A percentile compares a stretch with the other conserved stretches of the same genome.
These are phyloP conservation scores for Rhinichthys klamathensis DNA, from an alignment of 2,113 vertebrate species.

Conservation along the genomic window DNA sequence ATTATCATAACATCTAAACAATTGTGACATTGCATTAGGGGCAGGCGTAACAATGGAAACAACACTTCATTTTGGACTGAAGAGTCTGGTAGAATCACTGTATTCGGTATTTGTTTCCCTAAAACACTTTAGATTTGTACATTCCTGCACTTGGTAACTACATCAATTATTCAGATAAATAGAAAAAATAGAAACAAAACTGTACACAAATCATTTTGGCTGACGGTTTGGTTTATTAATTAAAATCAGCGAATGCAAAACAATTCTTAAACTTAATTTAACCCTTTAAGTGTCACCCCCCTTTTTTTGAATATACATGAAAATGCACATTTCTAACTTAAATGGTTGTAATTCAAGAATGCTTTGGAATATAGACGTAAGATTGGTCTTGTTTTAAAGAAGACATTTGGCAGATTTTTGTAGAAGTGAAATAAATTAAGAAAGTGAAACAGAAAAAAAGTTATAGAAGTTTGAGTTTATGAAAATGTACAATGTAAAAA, in stretches of 20 bases:
- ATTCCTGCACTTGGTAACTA: neutral
- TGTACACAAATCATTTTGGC: neutral
- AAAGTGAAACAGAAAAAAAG: too few species aligned
- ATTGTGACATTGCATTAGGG: constrained; percentile 5
- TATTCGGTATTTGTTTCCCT: neutral
- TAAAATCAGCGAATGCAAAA: neutral
- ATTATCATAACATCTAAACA: neutral
- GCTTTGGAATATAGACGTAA: too few species aligned
- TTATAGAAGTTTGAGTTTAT: too few species aligned
- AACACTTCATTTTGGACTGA: constrained; percentile 21
- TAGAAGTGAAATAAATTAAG: too few species aligned
- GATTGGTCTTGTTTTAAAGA: too few species aligned
- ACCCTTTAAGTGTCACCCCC: too few species aligned
- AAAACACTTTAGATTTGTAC: neutral
- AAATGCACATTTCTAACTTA: too few species aligned
- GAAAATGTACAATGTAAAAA: too few species aligned
- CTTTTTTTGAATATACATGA: too few species aligned
- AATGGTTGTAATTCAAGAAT: too few species aligned
- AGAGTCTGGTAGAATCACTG: neutral
- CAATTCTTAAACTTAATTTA: neutral
- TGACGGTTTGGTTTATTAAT: neutral
- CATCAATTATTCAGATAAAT: neutral
- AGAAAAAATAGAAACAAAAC: neutral
- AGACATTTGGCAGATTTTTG: too few species aligned
- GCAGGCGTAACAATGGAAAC: constrained; percentile 65